Conservation (phyloP, 2,113 vertebrate species). For the Henicopernis longicauda region DNA sequence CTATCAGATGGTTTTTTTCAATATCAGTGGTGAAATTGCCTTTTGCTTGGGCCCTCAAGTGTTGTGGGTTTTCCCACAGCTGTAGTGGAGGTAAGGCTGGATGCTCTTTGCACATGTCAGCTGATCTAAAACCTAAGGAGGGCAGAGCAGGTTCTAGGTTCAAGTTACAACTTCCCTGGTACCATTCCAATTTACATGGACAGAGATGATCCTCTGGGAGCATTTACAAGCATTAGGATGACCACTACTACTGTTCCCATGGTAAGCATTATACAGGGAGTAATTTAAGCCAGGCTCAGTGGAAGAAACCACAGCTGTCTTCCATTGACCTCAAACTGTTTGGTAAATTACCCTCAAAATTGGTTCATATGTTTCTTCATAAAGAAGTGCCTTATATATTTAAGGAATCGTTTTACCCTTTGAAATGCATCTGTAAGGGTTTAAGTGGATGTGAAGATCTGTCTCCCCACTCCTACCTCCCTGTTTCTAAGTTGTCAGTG, state of each 20-base stretch:
- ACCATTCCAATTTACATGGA: neutral
- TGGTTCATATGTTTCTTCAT: neutral
- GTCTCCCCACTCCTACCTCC: neutral
- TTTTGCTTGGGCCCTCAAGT: neutral
- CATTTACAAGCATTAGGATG: neutral
- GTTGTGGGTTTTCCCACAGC: neutral
- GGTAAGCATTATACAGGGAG: neutral
- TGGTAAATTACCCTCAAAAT: neutral
- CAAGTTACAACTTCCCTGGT: neutral
- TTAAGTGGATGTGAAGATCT: neutral
- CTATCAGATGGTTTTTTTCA: neutral
- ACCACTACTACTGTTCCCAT: neutral
- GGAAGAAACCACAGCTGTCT: neutral
- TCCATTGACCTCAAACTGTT: neutral
- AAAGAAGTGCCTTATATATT: neutral
- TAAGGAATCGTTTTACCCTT: neutral
- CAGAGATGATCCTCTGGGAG: neutral
- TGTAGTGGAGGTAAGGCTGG: neutral
- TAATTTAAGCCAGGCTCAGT: neutral
- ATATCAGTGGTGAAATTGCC: neutral
- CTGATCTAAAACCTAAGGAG: neutral
- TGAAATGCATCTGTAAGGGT: neutral
- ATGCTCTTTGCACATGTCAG: neutral
- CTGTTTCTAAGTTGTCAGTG: neutral
- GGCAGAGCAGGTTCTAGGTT: neutral